Percentiles rank a stretch among this genome's conserved stretches.
phyloP scores from a whole-genome alignment of 2,113 vertebrate genomes.

The Cryptotis parvus region DNA sequence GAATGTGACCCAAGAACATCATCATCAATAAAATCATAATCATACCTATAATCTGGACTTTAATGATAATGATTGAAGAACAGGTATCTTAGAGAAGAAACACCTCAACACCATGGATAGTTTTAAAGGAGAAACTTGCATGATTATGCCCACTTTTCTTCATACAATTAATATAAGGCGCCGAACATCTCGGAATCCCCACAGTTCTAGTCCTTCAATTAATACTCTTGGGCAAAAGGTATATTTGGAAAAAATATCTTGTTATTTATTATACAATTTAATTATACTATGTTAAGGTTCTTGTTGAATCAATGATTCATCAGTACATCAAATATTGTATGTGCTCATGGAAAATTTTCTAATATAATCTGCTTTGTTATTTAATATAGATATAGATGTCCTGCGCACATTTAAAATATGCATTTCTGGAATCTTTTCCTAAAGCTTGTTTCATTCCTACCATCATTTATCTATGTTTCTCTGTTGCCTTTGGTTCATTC shows the following conservation, averaged over 20 bases:
- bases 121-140: background rate
- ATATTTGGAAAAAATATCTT: background rate
- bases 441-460: background rate
- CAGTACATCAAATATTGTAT: background rate
- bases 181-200: background rate
- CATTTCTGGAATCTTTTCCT: background rate
- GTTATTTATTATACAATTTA: background rate
- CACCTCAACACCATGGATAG: background rate
- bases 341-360: background rate
- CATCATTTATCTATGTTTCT: background rate
- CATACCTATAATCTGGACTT: background rate
- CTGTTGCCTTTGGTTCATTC: background rate
- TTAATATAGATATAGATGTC: background rate
- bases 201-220: background rate
- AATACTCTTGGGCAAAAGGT: background rate
- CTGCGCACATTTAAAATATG: background rate
- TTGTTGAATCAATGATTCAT: background rate
- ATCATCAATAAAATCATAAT: no score
- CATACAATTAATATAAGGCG: background rate
- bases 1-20: no score
- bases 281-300: background rate
- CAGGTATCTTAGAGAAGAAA: background rate
- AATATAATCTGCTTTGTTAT: background rate
- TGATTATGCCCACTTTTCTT: no score
- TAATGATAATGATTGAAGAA: background rate